Evolutionary conservation across 64 coral and sea anemone species (phyloP).

Genomic region (Porites lutea): DNA sequence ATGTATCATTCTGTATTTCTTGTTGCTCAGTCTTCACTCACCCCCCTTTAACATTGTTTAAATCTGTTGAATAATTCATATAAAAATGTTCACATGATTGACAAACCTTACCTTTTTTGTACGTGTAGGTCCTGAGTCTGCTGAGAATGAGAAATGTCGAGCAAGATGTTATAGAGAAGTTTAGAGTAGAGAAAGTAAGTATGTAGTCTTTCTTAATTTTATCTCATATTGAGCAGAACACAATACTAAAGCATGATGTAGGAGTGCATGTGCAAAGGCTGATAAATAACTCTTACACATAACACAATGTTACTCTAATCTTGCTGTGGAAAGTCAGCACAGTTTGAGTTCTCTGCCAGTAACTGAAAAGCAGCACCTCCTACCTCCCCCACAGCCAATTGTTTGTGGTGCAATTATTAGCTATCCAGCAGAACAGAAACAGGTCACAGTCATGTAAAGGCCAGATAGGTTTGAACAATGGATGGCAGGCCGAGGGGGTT

Average conservation of each 20-base stretch:
- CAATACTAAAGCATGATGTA: slow-evolving; percentile 5
- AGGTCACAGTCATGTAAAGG: slow-evolving; percentile 36
- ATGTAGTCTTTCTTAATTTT: background rate
- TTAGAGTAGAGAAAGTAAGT: slow-evolving; percentile 31
- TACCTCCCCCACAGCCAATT: slow-evolving; percentile 1
- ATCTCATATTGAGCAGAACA: background rate
- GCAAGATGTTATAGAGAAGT: slow-evolving; percentile 50
- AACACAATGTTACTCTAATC: slow-evolving; percentile 9
- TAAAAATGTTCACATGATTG: slow-evolving; percentile 30
- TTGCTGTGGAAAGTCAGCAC: slow-evolving; percentile 10
- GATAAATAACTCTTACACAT: background rate
- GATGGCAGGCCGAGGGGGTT: slow-evolving; percentile 7
- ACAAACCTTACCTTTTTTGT: background rate
- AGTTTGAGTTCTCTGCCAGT: background rate
- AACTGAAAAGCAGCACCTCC: background rate
- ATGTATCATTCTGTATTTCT: slow-evolving; percentile 7
- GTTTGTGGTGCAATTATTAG: slow-evolving; percentile 9
- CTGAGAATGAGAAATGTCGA: slow-evolving; percentile 39
- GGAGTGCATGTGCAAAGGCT: background rate
- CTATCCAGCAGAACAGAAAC: slow-evolving; percentile 38
- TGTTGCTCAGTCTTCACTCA: slow-evolving; percentile 18
- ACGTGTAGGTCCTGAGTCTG: slow-evolving; percentile 18
- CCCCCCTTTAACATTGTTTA: slow-evolving; percentile 23
- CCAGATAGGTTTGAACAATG: slow-evolving; percentile 31
- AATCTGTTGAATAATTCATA: slow-evolving; percentile 3